Base-by-base conservation (phyloP, 2,888 invertebrate genomes). In the Thecocarcelia acutangulata region DNA sequence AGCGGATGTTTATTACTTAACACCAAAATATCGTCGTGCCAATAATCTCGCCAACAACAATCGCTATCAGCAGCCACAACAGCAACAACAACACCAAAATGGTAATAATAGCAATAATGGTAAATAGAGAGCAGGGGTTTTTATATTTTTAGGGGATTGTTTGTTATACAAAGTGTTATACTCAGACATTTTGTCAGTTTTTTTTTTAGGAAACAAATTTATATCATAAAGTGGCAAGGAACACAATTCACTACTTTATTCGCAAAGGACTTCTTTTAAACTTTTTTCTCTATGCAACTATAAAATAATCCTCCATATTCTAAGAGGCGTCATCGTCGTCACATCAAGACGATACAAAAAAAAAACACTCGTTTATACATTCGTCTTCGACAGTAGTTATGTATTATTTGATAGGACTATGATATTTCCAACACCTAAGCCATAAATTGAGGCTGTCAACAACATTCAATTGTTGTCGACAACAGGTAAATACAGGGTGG, bases 1-100 rank as follows among this genome's bases (percentile, higher is more conserved):
- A 28, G 68, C 83, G 8, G 85, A 85, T 74, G 79, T 86, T 15
- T 87, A 85, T 69, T 86, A 85, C 28, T 82, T 86, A 40, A 83
- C 86, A 54, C 87, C 86, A 1, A 86, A 87, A 66, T 87, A 85
- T 83, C 84, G 87, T 52, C 85, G 87, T 69, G 83, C 84, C 61
- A 86, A 80, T 78, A 80, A 80, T 44, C 77, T 69, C 21, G 80
- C 63, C 46, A 74, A 70, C 19, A 81, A 79, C 24, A 75, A 74
- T 21, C 70, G 70, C 11, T 66, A 52, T 48, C 50, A 74, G 8
- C 40, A 59, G 21, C 42, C n/a, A 6, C 54, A 42, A 6, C 68
- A 70, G 40, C 58, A 82, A 58, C 52, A 74, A 68, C 54, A 74
- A 13, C 61, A 33, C 12, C 59, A 75, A 59, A 19, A 9, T 40